Evolutionary conservation across 2,888 invertebrate genomes (phyloP), one percentile per base, ranked within the genome.

Genomic region (Euclidia mi): DNA sequence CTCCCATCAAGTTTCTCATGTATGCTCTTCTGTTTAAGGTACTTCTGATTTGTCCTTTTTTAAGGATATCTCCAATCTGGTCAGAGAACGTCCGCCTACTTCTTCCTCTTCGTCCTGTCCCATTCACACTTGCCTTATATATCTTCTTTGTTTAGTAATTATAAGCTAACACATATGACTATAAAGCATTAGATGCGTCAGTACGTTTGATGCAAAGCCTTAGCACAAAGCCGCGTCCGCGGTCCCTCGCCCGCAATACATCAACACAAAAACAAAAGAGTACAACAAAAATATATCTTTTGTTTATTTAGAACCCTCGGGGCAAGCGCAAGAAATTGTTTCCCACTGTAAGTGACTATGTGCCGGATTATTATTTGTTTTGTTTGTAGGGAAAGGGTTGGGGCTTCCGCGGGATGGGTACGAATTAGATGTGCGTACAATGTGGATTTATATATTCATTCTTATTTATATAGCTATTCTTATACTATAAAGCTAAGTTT

Each of bases 141-240:
- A n/a, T n/a, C n/a, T n/a, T n/a, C n/a, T n/a, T n/a, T n/a, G n/a
- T n/a, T n/a, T n/a, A n/a, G 9, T 34, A 34, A 34, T 14, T 4
- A 34, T 14, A 1, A 34, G 12, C 14, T 34, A n/a, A 17, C 17
- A 17, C 37, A n/a, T 17, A n/a, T 37, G 2, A 37, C 35, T 15
- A 10, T 15, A 14, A n/a, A 9, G 28, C 41, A 38, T 44, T 46
- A 41, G n/a, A 18, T 34, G 35, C 28, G 14, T 37, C 43, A 51
- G 80, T 95, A 96, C 50, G 49, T 51, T 45, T 48, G 53, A 15
- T 50, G 47, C 96, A 96, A 79, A 97, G 96, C 97, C 97, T 35
- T 4, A 7, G 7, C 7, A 25, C 20, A 25, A 25, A 25, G 2
- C 20, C 20, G 55, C 52, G 78, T 79, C 81, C 65, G 44, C 65